Evolutionary conservation across 2,888 invertebrate species (phyloP), one percentile per base, ranked within the genome.

Genomic region (Ceraclea dissimilis): DNA sequence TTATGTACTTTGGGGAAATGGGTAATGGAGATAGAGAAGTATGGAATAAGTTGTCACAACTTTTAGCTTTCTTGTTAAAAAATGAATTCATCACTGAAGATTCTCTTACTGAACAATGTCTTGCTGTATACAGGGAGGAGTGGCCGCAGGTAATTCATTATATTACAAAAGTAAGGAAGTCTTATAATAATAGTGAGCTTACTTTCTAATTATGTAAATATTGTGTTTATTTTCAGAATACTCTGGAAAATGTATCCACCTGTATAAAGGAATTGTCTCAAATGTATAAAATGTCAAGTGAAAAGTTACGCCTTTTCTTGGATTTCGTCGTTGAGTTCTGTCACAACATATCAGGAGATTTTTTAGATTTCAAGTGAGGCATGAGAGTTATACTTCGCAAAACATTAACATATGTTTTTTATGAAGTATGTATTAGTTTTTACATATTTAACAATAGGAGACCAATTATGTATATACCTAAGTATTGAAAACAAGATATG

Each of bases 51-150:
- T 64, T 81, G 62, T 72, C 75, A 0, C 65, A 68, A 0, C 66
- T 80, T 2, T 61, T 82, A 1, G 68, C 75, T 54, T 71, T 70
- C 57, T 60, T 88, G 65, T 67, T 88, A 51, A 71, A 74, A 6
- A 71, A 79, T 47, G 68, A 79, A 19, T 74, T 86, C 51, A 65
- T 88, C 58, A 78, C 72, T 2, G 74, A 83, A 16, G 82, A 84
- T 48, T 73, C 76, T 1, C 67, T 88, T 10, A 85, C 85, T 62
- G 79, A 82, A 50, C 82, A 86, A 63, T 85, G 85, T 63, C 70
- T 86, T 34, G 80, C 82, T 1, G 77, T 88, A 13, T 85, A 86
- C 57, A 78, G 83, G 63, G 78, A 80, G 61, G 83, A 85, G 57
- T 88, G 86, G 86, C 69, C 80, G 1, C 74, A 78, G 70, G 83